Evolutionary conservation across 1,140 invertebrate genomes (phyloP), one percentile per base, ranked within the genome.

Genomic region (Sinonovacula constricta): DNA sequence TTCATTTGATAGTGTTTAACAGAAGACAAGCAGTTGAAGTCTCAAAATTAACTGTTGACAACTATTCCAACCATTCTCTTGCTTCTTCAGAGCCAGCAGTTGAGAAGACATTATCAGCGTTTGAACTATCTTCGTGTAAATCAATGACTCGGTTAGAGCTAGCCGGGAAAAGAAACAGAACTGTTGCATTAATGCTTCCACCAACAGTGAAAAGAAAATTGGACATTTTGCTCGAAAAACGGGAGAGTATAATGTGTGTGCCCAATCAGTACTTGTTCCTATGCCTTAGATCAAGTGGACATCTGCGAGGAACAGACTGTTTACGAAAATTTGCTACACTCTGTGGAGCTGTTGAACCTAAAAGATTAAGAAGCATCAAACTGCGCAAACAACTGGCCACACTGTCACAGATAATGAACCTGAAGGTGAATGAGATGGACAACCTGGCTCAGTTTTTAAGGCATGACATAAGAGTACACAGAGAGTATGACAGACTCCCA

Each of bases 401-500:
- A 45, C 18, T 72, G 22, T 72, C 12, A 0, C 75, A 81, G 39
- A 7, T 78, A 33, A 53, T 81, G n/a, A 49, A 34, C 3, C 45
- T 86, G 14, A 81, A 33, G 51, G 74, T 82, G 24, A 71, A 77
- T 59, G 66, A 81, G 1, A 75, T 79, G 22, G 82, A 85, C 56
- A 62, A 79, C 3, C 49, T 86, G 51, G 83, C 85, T 10, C 75
- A 72, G 24, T 78, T 82, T 45, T 68, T 83, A 75, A 81, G 85
- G 5, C 81, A 82, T 77, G 82, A 85, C 57, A 80, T 86, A 15
- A 53, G 78, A 18, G 63, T 85, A 26, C 84, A 87, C 54, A 59
- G 84, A 30, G 65, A 84, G 59, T 87, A 30, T 54, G 83, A 87
- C 54, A 56, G 84, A 53, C 70, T 85, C 0, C 84, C 81, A 14